These are phyloP conservation scores for Epistrophe eligans DNA, from an alignment of 2,888 invertebrate species.

Conservation along the genomic window DNA sequence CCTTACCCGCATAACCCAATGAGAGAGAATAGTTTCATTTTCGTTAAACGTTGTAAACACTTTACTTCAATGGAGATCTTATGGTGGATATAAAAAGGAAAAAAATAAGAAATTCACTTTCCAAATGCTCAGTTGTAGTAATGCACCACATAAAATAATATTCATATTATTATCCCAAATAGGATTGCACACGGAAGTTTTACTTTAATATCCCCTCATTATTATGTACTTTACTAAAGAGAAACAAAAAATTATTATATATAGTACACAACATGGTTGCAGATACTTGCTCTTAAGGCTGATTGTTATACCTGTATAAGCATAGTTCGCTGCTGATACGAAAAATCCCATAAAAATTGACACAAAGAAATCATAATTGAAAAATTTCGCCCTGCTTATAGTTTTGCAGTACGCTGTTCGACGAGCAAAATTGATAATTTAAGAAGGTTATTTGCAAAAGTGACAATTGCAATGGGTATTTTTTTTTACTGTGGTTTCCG, in stretches of 20 bases:
- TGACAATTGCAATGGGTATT: too few relatives aligned
- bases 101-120: slow-evolving; percentile 30
- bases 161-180: slow-evolving; percentile 30
- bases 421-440: too few relatives aligned
- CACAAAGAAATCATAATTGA: too few relatives aligned
- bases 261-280: background rate
- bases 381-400: too few relatives aligned
- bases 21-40: slow-evolving; percentile 27
- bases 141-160: slow-evolving; percentile 8
- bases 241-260: background rate
- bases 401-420: too few relatives aligned
- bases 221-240: slow-evolving; percentile 18
- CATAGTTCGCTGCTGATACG: too few relatives aligned
- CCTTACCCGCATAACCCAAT: slow-evolving; percentile 29
- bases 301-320: too few relatives aligned
- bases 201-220: slow-evolving; percentile 42
- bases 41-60: slow-evolving; percentile 30
- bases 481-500: too few relatives aligned
- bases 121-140: slow-evolving; percentile 23
- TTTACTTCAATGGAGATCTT: slow-evolving; percentile 33
- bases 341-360: too few relatives aligned
- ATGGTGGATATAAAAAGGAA: slow-evolving; percentile 2
- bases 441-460: too few relatives aligned
- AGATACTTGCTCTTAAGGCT: background rate
- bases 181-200: slow-evolving; percentile 34